Evolutionary conservation across 2,888 invertebrate species (phyloP).

Genomic region (Sicus ferrugineus): DNA sequence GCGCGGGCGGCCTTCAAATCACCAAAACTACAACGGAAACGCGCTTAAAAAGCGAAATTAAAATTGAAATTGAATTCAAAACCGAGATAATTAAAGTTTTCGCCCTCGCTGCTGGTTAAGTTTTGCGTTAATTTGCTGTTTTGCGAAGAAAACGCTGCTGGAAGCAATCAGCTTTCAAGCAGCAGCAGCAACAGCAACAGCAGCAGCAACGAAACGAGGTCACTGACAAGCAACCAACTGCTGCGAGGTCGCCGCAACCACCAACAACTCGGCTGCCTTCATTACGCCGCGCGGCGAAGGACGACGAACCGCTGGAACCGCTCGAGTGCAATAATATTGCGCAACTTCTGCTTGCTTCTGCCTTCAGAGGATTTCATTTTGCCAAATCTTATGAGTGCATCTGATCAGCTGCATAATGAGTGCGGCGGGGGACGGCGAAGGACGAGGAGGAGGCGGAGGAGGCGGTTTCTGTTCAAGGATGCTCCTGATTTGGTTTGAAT

Average conservation of each 20-base stretch:
- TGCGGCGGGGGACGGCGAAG: background rate
- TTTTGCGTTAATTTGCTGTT: background rate
- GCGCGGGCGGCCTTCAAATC: too few relatives aligned
- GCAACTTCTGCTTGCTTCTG: background rate
- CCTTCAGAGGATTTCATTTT: background rate
- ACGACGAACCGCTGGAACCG: background rate
- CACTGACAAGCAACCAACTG: background rate
- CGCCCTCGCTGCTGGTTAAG: background rate
- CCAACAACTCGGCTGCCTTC: background rate
- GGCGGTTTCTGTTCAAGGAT: background rate
- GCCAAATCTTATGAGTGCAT: background rate
- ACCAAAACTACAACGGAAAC: background rate
- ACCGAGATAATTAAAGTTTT: background rate
- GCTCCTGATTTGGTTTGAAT: background rate
- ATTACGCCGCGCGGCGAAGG: background rate
- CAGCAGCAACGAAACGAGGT: background rate
- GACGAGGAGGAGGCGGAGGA: background rate
- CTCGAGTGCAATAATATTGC: background rate
- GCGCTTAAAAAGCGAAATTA: too few relatives aligned
- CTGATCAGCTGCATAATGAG: background rate
- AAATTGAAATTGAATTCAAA: background rate
- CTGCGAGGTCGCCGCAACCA: background rate
- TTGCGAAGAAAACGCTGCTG: background rate
- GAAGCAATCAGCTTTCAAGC: background rate
- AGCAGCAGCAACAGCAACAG: background rate